Conservation (phyloP, 1,140 invertebrate species). For the Bombus superbus region DNA sequence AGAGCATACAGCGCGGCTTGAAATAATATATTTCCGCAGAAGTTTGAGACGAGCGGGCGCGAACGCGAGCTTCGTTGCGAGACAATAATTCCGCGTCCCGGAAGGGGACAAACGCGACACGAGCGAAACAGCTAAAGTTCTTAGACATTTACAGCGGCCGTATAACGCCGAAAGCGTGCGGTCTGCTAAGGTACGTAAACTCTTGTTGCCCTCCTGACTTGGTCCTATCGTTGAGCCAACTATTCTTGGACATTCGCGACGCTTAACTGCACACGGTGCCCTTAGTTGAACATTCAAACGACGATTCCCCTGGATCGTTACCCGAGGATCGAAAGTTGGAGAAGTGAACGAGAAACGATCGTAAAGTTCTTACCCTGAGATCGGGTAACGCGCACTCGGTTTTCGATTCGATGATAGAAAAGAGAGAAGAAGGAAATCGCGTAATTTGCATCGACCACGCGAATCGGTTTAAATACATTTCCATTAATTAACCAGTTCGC, state of each 20-base stretch:
- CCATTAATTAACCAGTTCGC: background rate
- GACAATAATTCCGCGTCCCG: slow-evolving; percentile 36
- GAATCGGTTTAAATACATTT: slow-evolving; percentile 19
- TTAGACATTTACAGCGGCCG: slow-evolving; percentile 41
- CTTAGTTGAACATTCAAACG: slow-evolving; percentile 34
- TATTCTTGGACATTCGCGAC: slow-evolving; percentile 40
- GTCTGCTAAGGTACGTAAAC: slow-evolving; percentile 36
- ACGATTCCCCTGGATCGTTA: slow-evolving; percentile 31
- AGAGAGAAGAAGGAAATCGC: background rate
- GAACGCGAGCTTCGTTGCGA: background rate
- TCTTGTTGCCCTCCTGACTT: background rate
- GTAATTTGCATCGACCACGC: background rate
- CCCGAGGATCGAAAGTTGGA: slow-evolving; percentile 16
- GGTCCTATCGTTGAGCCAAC: slow-evolving; percentile 49
- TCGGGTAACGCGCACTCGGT: background rate
- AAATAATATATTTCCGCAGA: slow-evolving; percentile 4
- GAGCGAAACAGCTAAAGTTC: slow-evolving; percentile 47
- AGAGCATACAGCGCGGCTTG: background rate
- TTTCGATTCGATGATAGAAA: no score
- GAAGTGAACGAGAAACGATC: background rate
- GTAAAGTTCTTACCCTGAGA: background rate
- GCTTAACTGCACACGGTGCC: slow-evolving; percentile 46
- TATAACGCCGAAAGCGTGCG: slow-evolving; percentile 39
- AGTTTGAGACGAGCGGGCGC: slow-evolving; percentile 8
- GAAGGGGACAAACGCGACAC: slow-evolving; percentile 27